Conservation (phyloP, 1,140 invertebrate species). For the Platyscapa corneri region DNA sequence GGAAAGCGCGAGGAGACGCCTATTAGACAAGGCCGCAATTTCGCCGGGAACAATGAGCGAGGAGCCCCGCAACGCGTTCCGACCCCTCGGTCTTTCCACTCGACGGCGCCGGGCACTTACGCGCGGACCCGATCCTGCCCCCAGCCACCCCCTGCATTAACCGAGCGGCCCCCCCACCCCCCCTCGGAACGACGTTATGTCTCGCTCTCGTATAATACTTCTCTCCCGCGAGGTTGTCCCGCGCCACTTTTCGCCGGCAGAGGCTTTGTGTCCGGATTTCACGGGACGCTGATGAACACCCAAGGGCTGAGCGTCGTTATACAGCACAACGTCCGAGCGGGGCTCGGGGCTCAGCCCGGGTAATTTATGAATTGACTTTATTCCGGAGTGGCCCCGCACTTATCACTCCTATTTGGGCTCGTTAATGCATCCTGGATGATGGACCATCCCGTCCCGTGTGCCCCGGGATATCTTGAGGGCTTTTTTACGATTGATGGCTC, state of each 20-base stretch:
- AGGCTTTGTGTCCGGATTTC: neutral
- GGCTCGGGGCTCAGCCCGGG: neutral
- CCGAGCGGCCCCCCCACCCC: neutral
- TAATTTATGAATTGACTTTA: conserved; percentile 46
- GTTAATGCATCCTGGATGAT: neutral
- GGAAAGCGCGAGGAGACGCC: neutral
- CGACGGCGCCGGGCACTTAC: neutral
- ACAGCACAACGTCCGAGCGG: neutral
- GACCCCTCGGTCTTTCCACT: neutral
- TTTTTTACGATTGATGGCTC: conserved; percentile 20
- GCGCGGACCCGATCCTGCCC: too few species aligned
- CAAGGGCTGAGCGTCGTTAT: too few species aligned
- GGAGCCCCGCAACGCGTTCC: neutral
- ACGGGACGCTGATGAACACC: neutral
- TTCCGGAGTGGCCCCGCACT: neutral
- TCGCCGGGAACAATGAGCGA: neutral
- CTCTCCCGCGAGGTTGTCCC: neutral
- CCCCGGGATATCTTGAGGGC: neutral
- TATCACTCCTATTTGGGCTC: conserved; percentile 14
- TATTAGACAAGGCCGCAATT: neutral
- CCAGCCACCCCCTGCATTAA: neutral
- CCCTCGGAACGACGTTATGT: neutral
- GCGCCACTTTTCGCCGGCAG: neutral
- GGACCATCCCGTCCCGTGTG: neutral
- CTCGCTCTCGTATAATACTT: neutral